Conservation (phyloP, 2,113 vertebrate species). For the Scortum barcoo region DNA sequence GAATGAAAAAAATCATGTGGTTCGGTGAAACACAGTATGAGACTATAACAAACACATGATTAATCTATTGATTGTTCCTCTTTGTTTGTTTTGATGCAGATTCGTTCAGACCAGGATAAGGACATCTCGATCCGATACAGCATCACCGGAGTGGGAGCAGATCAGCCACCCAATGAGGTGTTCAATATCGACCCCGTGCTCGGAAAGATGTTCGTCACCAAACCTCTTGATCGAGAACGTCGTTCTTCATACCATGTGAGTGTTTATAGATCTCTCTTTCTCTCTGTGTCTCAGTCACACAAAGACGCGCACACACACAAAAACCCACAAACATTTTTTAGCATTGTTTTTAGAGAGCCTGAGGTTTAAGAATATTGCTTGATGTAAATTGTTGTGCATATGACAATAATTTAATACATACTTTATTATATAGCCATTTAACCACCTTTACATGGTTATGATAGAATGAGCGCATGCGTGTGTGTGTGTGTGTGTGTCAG, state of each 20-base stretch:
- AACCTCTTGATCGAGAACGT: constrained; percentile 94
- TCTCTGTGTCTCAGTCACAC: not conserved
- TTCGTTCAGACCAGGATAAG: constrained; percentile 96
- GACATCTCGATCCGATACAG: constrained; percentile 96
- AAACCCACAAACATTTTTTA: not conserved
- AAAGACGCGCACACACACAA: not conserved
- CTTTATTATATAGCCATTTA: not conserved
- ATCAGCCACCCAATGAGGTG: constrained; percentile 95
- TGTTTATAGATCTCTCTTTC: not conserved
- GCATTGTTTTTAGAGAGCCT: too few species aligned
- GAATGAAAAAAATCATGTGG: not conserved
- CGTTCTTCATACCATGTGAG: constrained; percentile 95
- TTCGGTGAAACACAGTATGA: not conserved
- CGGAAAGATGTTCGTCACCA: constrained; percentile 94
- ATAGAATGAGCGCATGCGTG: too few species aligned
- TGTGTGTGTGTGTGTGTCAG: too few species aligned
- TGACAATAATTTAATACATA: too few species aligned
- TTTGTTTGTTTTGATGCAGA: constrained; percentile 82
- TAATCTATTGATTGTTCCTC: not conserved
- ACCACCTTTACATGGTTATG: not conserved
- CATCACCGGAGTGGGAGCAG: constrained; percentile 92
- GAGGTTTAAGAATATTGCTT: too few species aligned
- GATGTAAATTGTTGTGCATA: too few species aligned
- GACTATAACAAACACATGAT: not conserved
- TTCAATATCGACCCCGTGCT: constrained; percentile 94